Conservation (phyloP, 2,888 invertebrate genomes). For the Melanargia galathea region DNA sequence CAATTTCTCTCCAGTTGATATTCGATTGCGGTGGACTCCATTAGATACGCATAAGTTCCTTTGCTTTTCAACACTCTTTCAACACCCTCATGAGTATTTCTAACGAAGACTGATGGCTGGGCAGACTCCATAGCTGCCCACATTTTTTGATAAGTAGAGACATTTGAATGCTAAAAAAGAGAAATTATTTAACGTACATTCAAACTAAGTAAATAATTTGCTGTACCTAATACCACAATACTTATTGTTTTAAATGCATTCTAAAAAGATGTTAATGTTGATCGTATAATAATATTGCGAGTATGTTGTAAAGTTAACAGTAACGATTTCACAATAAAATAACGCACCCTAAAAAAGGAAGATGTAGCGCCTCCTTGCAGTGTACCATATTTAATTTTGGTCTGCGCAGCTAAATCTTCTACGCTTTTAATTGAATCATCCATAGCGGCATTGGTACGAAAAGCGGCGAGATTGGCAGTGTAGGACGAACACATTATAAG, state of each 20-base stretch:
- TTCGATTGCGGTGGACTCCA: slow-evolving; percentile 98
- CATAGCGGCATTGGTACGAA: slow-evolving; percentile 94
- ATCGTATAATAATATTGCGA: too few species aligned
- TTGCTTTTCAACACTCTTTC: slow-evolving; percentile 91
- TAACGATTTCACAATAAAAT: too few species aligned
- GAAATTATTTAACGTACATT: neutral
- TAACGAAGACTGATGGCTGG: slow-evolving; percentile 91
- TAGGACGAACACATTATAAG: slow-evolving; percentile 97
- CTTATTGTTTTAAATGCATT: neutral
- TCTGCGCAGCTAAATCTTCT: slow-evolving; percentile 95
- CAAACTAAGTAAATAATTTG: neutral
- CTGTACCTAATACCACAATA: too few species aligned
- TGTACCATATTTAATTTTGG: slow-evolving; percentile 98
- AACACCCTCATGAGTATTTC: slow-evolving; percentile 92
- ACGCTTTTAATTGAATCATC: slow-evolving; percentile 94
- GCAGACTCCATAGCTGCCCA: slow-evolving; percentile 95
- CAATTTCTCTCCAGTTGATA: slow-evolving; percentile 94
- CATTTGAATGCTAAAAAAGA: slow-evolving; percentile 88
- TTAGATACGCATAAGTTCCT: slow-evolving; percentile 94
- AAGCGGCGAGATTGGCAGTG: slow-evolving; percentile 97
- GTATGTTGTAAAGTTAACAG: too few species aligned
- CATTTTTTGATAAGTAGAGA: slow-evolving; percentile 94
- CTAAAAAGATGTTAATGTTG: too few species aligned
- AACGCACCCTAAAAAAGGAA: slow-evolving; percentile 91
- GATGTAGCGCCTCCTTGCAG: slow-evolving; percentile 94